Evolutionary conservation across 2,888 invertebrate genomes (phyloP), one percentile per base, ranked within the genome.

Genomic region (Mythimna vitellina): DNA sequence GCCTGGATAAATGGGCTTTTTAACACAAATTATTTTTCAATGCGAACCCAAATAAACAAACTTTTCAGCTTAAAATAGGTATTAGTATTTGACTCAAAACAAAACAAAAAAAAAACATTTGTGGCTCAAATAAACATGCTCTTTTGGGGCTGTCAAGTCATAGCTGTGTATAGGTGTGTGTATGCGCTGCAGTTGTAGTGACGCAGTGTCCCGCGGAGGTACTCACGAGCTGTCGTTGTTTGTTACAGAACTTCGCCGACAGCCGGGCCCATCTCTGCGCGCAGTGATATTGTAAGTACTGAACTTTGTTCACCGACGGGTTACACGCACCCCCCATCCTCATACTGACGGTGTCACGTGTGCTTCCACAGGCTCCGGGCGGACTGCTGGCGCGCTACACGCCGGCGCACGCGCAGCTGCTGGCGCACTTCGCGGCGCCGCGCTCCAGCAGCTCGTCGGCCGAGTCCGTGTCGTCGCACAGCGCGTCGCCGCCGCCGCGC

Each of bases 401-500:
- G 80, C 92, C 94, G 89, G 94, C 93, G 85, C 95, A 95, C 87
- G 93, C 92, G 75, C 92, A 92, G 88, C 92, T 95, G 90, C 91
- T 94, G 90, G 91, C 91, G 82, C 94, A 94, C 83, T 90, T 93
- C 86, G 88, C 90, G 98, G 98, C 53, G 89, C 77, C 60, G 88
- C 92, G 93, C 64, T 93, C 93, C 83, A 92, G 92, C 92, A 92
- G 98, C 93, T 98, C 98, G 95, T 98, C 98, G 29, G 98, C 97
- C 86, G 98, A 99, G 95, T 98, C 98, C 0, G 97, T 98, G 86
- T 97, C 97, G 46, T 94, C 95, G 86, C 89, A 86, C 86, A 89
- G 92, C 96, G 97, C 90, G 95, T 97, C 88, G 85, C 96, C 91
- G 61, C 93, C 91, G 56, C 90, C 89, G 63, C 62, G 78, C 57